Conservation (phyloP, 2,888 invertebrate species). For the Eupelmus urozonus region DNA sequence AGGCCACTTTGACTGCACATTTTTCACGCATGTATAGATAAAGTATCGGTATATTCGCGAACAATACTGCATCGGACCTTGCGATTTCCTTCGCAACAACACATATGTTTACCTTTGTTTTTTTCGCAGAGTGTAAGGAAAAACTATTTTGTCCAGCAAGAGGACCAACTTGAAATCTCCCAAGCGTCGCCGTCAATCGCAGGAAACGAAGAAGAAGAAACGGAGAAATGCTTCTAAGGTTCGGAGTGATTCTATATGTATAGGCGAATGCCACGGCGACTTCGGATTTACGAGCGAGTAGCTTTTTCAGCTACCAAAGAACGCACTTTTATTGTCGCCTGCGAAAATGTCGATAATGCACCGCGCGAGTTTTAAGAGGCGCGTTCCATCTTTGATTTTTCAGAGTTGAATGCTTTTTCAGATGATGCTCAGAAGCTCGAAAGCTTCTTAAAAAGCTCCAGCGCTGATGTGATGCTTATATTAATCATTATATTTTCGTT, state of each 20-base stretch:
- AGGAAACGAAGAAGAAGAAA: conserved; percentile 2
- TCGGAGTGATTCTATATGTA: conserved; percentile 5
- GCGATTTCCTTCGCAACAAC: neutral
- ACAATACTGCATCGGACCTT: neutral
- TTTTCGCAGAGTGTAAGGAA: too few species aligned
- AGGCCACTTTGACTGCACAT: neutral
- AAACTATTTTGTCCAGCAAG: too few species aligned
- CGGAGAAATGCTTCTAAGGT: neutral
- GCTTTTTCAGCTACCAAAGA: neutral
- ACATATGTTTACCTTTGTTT: neutral
- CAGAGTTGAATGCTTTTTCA: too few species aligned
- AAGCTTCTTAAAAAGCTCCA: too few species aligned
- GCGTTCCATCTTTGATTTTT: too few species aligned
- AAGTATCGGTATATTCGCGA: conserved; percentile 17
- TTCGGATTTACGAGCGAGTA: conserved; percentile 6
- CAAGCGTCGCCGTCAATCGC: conserved; percentile 32
- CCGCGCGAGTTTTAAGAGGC: too few species aligned
- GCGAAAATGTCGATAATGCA: conserved; percentile 27
- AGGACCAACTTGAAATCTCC: too few species aligned
- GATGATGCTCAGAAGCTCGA: too few species aligned
- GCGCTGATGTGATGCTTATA: too few species aligned
- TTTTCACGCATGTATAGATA: neutral
- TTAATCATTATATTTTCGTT: too few species aligned
- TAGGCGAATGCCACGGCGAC: conserved; percentile 2
- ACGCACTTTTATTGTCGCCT: conserved; percentile 6